phyloP scores from a whole-genome alignment of 2,113 vertebrate species.

The Bungarus multicinctus region DNA sequence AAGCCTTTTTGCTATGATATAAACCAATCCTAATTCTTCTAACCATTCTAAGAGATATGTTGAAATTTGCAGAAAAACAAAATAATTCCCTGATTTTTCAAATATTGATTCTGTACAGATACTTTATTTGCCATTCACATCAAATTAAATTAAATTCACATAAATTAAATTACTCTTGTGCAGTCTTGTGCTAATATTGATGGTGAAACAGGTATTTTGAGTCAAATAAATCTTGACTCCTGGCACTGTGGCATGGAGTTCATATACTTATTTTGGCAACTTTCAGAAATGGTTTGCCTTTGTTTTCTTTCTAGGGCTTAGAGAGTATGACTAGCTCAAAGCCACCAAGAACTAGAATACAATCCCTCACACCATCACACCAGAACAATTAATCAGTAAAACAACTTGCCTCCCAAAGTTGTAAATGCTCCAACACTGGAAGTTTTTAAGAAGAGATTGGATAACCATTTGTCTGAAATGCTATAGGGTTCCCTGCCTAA shows the following conservation, averaged over 20 bases:
- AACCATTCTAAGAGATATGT: neutral
- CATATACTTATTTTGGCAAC: neutral
- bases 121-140: neutral
- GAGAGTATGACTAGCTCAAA: neutral
- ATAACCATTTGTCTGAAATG: too few species aligned
- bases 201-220: neutral
- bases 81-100: neutral
- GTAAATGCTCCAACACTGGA: too few species aligned
- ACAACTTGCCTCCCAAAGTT: too few species aligned
- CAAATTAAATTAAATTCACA: too few species aligned
- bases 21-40: conserved; percentile 6
- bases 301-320: neutral
- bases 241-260: neutral
- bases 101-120: neutral
- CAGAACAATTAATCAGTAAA: too few species aligned
- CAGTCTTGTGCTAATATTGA: neutral
- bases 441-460: too few species aligned
- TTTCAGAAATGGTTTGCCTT: neutral
- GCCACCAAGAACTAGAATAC: neutral
- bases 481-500: too few species aligned
- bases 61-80: fast-evolving
- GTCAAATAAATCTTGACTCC: neutral
- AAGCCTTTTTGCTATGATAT: conserved; percentile 44
- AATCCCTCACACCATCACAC: neutral
- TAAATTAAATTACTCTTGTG: neutral